Evolutionary conservation across 2,797 vertebrate genomes (phyloP).

Genomic region (Siniperca scherzeri): DNA sequence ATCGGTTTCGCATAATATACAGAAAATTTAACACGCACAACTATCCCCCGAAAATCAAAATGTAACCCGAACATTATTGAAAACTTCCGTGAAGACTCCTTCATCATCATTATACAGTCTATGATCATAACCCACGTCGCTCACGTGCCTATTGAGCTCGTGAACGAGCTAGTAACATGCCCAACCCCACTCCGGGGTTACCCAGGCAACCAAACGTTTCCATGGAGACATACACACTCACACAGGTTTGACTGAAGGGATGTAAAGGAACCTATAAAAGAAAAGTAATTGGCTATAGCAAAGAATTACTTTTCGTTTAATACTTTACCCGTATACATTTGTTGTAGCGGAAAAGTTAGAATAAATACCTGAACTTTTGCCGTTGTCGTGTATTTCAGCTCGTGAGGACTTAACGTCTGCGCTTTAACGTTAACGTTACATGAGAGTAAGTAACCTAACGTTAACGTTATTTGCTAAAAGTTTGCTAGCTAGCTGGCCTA

Average conservation of each 20-base stretch:
- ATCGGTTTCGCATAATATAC: too few species aligned
- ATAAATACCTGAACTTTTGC: background rate
- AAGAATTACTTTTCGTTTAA: accelerated
- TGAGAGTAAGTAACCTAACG: background rate
- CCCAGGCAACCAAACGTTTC: conserved; percentile 58
- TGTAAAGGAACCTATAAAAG: background rate
- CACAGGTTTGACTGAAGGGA: background rate
- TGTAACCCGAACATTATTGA: background rate
- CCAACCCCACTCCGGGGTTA: background rate
- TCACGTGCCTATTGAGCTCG: background rate
- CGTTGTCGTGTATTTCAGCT: background rate
- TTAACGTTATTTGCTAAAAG: background rate
- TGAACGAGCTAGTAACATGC: background rate
- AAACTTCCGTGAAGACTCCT: background rate
- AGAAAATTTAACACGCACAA: too few species aligned
- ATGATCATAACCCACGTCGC: background rate
- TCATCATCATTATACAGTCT: too few species aligned
- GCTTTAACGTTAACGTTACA: too few species aligned
- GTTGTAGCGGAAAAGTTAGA: background rate
- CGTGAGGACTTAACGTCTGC: background rate
- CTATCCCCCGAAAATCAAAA: background rate
- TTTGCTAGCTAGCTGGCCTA: conserved; percentile 8
- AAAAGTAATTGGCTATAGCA: background rate
- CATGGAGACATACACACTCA: conserved; percentile 48
- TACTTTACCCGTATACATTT: background rate